Evolutionary conservation across 2,888 invertebrate species (phyloP), one percentile per base, ranked within the genome.

Genomic region (Drosophila lacicola): DNA sequence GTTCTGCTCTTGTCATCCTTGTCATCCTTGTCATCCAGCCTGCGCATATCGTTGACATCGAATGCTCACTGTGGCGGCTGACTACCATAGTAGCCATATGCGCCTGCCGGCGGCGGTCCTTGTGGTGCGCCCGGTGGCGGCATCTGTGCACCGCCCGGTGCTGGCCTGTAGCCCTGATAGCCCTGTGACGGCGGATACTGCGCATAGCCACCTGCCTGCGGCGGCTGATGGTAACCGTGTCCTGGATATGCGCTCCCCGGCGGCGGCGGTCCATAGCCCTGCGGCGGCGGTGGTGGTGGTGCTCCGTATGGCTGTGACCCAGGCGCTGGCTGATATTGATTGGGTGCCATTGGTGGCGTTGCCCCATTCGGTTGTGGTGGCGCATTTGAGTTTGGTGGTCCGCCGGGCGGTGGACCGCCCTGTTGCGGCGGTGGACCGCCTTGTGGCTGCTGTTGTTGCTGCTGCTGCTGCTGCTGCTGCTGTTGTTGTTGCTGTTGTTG

Each of bases 81-180:
- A 90, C 96, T 96, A 54, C 96, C 95, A 90, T 96, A 96, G 91
- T 96, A 96, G 41, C 96, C 95, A 90, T 97, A 97, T 67, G 95
- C 94, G 64, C 95, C 95, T 75, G 96, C 95, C 6, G 96, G 96
- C 29, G 92, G 92, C 36, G 92, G 92, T 44, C 91, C 91, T 63
- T 91, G 91, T 4, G 91, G 90, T 44, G 90, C 88, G 4, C 91
- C 90, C 4, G 94, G 94, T 41, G 94, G 94, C 89, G 94, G 94
- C 84, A 94, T 94, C 54, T 93, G 93, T 34, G 94, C 93, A 2
- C 95, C 95, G 3, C 53, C 64, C 11, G 75, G 75, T 14, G 90
- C 82, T 9, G 95, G 95, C 70, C 95, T 92, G 19, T 95, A 94
- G 58, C 95, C 95, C 66, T 95, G 94, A 90, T 95, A 95, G 19